These are phyloP conservation scores for Chaunax sp. DNA, from an alignment of 2,797 vertebrate genomes.

Conservation along the genomic window DNA sequence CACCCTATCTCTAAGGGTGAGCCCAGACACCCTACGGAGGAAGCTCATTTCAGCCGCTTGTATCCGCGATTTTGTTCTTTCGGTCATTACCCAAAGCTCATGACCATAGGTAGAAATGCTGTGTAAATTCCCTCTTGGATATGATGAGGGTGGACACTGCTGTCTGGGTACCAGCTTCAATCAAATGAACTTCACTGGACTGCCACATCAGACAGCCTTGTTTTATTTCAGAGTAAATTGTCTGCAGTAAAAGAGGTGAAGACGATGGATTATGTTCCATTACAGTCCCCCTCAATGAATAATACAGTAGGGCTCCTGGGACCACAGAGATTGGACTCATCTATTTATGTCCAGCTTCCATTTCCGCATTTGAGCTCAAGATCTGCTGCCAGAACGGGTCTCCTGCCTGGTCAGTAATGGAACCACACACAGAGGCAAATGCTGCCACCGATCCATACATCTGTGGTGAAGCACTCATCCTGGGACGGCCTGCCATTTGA, in stretches of 20 bases:
- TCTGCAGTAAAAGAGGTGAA: slow-evolving; percentile 59
- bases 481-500: slow-evolving; percentile 59
- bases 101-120: too few relatives aligned
- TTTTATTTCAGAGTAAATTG: slow-evolving; percentile 51
- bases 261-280: slow-evolving; percentile 65
- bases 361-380: slow-evolving; percentile 39
- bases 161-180: slow-evolving; percentile 31
- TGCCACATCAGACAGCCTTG: slow-evolving; percentile 38
- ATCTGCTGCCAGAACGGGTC: slow-evolving; percentile 26
- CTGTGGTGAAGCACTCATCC: slow-evolving; percentile 1
- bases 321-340: slow-evolving; percentile 62
- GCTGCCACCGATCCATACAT: slow-evolving; percentile 18
- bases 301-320: slow-evolving; percentile 61
- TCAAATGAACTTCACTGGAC: slow-evolving; percentile 45
- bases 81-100: too few relatives aligned
- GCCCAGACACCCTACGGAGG: too few relatives aligned
- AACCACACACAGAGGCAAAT: slow-evolving; percentile 23
- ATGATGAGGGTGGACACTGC: slow-evolving; percentile 29
- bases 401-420: slow-evolving; percentile 35
- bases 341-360: slow-evolving; percentile 49
- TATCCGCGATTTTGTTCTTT: too few relatives aligned
- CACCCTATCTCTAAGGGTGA: too few relatives aligned
- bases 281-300: slow-evolving; percentile 62
- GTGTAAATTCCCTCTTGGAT: slow-evolving; percentile 43
- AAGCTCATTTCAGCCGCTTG: too few relatives aligned